phyloP scores from a whole-genome alignment of 1,140 invertebrate genomes.

The Brachionus rotundiformis region DNA sequence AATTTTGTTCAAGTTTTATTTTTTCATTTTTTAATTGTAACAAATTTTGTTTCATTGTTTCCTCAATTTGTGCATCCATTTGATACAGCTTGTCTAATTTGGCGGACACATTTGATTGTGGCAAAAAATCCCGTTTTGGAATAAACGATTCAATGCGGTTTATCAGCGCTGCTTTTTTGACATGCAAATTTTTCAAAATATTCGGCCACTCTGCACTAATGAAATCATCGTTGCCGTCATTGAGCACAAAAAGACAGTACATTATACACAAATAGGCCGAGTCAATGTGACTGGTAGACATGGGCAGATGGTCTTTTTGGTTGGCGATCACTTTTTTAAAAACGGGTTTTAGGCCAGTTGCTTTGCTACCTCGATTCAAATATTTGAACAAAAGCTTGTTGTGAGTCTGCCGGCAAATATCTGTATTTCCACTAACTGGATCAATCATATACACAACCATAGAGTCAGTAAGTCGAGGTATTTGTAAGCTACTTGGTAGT shows the following conservation, averaged over 20 bases:
- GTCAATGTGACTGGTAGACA: not conserved
- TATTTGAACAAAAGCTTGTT: not conserved
- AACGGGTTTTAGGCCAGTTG: constrained; percentile 1
- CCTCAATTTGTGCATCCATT: not conserved
- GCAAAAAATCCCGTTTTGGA: not conserved
- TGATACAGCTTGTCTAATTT: not conserved
- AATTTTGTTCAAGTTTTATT: not conserved
- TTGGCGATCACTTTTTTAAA: not conserved
- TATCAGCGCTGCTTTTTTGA: constrained; percentile 4
- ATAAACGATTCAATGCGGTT: not conserved
- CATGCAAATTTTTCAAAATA: not conserved
- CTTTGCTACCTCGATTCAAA: not conserved
- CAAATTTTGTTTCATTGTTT: not conserved
- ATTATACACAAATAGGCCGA: not conserved
- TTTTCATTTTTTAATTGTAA: not conserved
- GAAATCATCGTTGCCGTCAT: too few relatives aligned
- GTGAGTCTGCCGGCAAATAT: not conserved
- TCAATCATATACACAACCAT: constrained; percentile 11
- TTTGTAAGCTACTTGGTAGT: not conserved
- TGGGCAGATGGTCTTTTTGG: not conserved
- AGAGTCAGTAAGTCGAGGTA: not conserved
- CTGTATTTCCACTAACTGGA: not conserved
- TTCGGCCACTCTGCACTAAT: too few relatives aligned
- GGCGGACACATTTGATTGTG: not conserved
- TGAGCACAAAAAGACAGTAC: not conserved